Evolutionary conservation across 2,797 vertebrate genomes (phyloP).

Genomic region (Neosalanx taihuensis): DNA sequence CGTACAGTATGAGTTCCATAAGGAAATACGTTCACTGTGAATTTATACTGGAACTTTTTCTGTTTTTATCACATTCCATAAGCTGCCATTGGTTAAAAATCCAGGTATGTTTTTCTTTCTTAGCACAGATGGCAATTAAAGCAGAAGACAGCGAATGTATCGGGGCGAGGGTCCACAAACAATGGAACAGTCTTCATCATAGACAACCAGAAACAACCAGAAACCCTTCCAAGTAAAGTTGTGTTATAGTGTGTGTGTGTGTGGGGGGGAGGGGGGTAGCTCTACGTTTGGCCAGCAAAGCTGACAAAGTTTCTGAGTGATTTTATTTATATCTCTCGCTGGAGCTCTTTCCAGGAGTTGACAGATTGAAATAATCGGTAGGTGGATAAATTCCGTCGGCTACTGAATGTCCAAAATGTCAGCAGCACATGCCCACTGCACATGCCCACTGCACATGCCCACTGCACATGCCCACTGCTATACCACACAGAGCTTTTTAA

Average conservation of each 20-base stretch:
- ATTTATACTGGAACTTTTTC: neutral
- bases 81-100: slow-evolving; percentile 35
- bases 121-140: slow-evolving; percentile 64
- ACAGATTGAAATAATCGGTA: slow-evolving; percentile 69
- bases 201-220: slow-evolving; percentile 48
- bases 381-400: slow-evolving; percentile 65
- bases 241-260: slow-evolving; percentile 26
- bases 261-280: neutral
- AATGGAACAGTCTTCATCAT: slow-evolving; percentile 47
- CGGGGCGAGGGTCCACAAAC: slow-evolving; percentile 39
- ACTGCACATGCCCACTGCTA: slow-evolving; percentile 24
- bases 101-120: slow-evolving; percentile 30
- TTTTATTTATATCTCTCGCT: slow-evolving; percentile 73
- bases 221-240: slow-evolving; percentile 40
- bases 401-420: slow-evolving; percentile 62
- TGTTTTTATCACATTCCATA: slow-evolving; percentile 18
- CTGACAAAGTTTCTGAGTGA: slow-evolving; percentile 45
- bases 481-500: too few relatives aligned
- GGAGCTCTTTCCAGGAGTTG: slow-evolving; percentile 67
- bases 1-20: neutral
- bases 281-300: slow-evolving; percentile 49
- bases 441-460: slow-evolving; percentile 45
- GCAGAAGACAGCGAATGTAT: slow-evolving; percentile 36
- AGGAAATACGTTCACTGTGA: neutral
- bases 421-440: slow-evolving; percentile 58